Evolutionary conservation across 2,888 invertebrate species (phyloP), one percentile per base, ranked within the genome.

Genomic region (Cristatella mucedo): DNA sequence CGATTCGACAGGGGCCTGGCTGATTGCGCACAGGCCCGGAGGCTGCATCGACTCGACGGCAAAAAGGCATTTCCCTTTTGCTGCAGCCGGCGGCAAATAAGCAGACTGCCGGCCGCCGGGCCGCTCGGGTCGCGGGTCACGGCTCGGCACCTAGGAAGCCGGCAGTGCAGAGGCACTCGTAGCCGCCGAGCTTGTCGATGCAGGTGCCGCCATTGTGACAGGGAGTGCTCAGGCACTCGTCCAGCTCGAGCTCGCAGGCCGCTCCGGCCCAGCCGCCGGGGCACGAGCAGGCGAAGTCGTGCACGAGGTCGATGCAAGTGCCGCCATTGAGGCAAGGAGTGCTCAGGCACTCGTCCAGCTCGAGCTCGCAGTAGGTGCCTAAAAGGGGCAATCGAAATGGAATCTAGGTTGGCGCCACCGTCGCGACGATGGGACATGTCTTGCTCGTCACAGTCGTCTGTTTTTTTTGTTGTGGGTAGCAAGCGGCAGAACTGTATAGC

Each of bases 291-390:
- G 16, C 44, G 34, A 41, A 52, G 11, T 47, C 52, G 32, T 55
- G 52, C 47, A 53, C 13, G n/a, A 47, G 49, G 40, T 64, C 53
- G 3, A 53, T 48, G 47, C 56, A 57, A 5, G 49, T 49, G 2
- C 47, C 56, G 29, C 50, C 49, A 40, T 55, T 55, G 15, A 41
- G 30, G 43, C 56, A 56, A 3, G 53, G 53, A 5, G 31, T 4
- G 3, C 42, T 41, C 5, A 29, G 16, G 41, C 56, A 57, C 15
- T 57, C 55, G 33, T 57, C 49, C 5, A 53, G 46, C 38, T 56
- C 43, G 2, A 44, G 37, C 38, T 55, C 53, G 44, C 56, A 56
- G 24, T 50, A 48, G 15, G 46, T 68, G 22, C 75, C 74, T 46
- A 67, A 52, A 49, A 41, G 38, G 46, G 54, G n/a, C 46, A 9